Percentiles rank a stretch among this genome's conserved stretches.
These are phyloP conservation scores for Drosophila austrosaltans DNA, from an alignment of 2,888 invertebrate genomes.

Conservation along the genomic window DNA sequence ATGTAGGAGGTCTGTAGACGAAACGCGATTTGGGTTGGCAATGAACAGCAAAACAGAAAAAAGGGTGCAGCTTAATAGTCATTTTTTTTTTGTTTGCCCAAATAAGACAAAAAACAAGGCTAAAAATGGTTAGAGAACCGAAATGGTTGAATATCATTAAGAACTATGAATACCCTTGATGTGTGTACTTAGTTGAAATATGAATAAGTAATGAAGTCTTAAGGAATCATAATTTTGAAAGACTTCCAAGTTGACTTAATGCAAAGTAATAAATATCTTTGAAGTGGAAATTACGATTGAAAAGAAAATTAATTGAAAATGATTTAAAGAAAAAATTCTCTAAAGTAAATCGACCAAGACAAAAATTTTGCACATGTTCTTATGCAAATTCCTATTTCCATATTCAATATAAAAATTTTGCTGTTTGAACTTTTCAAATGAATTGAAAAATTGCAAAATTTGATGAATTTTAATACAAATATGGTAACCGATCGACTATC, in stretches of 20 bases:
- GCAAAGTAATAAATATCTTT: too few species aligned
- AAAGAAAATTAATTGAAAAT: too few species aligned
- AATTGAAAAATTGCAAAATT: background rate
- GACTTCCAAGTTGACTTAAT: too few species aligned
- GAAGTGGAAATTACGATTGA: too few species aligned
- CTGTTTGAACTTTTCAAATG: too few species aligned
- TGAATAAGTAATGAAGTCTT: background rate
- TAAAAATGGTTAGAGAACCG: constrained; percentile 7
- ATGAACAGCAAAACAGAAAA: constrained; percentile 30
- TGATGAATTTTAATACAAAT: background rate
- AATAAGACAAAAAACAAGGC: constrained; percentile 1
- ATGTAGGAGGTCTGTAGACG: constrained; percentile 44
- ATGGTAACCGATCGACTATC: background rate
- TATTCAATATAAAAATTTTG: too few species aligned
- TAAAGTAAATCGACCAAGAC: too few species aligned
- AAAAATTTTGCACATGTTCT: too few species aligned
- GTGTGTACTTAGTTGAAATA: background rate
- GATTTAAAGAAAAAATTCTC: too few species aligned
- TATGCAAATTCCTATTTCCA: too few species aligned
- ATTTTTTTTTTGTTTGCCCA: constrained; percentile 13
- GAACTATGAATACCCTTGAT: background rate
- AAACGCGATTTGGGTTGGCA: constrained; percentile 18
- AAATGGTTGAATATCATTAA: background rate
- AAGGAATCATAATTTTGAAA: too few species aligned
- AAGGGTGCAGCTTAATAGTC: constrained; percentile 49